Percentiles rank a stretch among this genome's conserved stretches.
Conservation (phyloP, 2,113 vertebrate genomes). For the Himantopus leucocephalus region DNA sequence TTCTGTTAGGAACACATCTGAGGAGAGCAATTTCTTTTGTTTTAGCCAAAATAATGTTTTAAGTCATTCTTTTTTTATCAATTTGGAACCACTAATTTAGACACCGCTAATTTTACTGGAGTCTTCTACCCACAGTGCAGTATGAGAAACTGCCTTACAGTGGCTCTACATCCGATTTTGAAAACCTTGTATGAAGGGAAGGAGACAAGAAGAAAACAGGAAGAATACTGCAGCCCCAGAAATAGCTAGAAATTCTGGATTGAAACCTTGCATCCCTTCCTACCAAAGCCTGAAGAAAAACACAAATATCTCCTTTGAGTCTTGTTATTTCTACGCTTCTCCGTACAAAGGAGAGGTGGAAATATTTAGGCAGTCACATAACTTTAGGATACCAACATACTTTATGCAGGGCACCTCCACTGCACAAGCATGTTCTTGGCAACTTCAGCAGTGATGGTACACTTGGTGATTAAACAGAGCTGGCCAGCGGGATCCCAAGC, state of each 20-base stretch:
- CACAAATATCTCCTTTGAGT: neutral
- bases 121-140: neutral
- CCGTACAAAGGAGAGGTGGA: neutral
- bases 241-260: neutral
- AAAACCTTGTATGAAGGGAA: neutral
- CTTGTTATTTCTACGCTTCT: neutral
- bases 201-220: neutral
- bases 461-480: neutral
- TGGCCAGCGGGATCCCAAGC: neutral
- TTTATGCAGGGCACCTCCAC: neutral
- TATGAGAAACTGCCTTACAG: neutral
- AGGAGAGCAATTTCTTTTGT: neutral
- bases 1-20: neutral
- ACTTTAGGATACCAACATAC: neutral
- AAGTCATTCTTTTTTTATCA: neutral
- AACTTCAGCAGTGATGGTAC: neutral
- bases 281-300: neutral
- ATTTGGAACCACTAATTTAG: neutral
- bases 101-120: neutral
- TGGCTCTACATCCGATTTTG: neutral
- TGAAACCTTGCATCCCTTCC: neutral
- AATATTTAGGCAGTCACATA: neutral
- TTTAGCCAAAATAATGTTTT: neutral
- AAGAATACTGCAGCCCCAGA: neutral
- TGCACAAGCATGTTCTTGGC: neutral